Evolutionary conservation across 2,113 vertebrate species (phyloP), one percentile per base, ranked within the genome.

Genomic region (Cariama cristata): DNA sequence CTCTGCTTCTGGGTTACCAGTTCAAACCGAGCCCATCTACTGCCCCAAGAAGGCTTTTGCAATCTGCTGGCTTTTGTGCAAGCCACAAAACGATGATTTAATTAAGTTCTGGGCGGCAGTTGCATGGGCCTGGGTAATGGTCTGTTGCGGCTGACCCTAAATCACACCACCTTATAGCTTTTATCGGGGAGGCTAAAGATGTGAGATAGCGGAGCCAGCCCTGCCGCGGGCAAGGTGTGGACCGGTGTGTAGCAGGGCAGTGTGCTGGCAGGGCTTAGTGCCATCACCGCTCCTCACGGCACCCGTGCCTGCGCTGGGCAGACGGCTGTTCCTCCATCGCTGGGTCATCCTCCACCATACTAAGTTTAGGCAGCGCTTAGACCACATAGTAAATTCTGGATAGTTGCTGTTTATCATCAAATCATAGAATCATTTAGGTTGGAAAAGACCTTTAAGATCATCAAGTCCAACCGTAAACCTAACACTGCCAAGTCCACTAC

Each of bases 261-360:
- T 7, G 7, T 1, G 3, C n/a, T 1, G 4, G 12, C 33, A 60
- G 42, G 62, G 27, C 53, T 73, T 73, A 21, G 6, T 73, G 11
- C 22, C 5, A 1, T 62, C 21, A 4, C 45, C 2, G 7, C 40
- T 76, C 9, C 35, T 56, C 0, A 0, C 26, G 40, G 24, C 2
- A 5, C 24, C 19, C 5, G 1, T 60, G 38, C 42, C 47, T 26
- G 32, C 45, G 40, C 4, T 14, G 50, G 50, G 11, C 28, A 21
- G 0, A 0, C 4, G 8, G 59, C 22, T 44, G 9, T 68, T 63
- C 33, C 60, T 88, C 21, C 53, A 23, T 9, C 5, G 0, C 14
- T 64, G 32, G 13, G 4, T 66, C 49, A 9, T 0, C 0, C 30
- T 68, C 20, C 0, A 7, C 35, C 1, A 1, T 55, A 5, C 55